Percentiles rank a stretch among this genome's conserved stretches.
phyloP scores from a whole-genome alignment of 2,113 vertebrate genomes.

The Eurystomus gularis region DNA sequence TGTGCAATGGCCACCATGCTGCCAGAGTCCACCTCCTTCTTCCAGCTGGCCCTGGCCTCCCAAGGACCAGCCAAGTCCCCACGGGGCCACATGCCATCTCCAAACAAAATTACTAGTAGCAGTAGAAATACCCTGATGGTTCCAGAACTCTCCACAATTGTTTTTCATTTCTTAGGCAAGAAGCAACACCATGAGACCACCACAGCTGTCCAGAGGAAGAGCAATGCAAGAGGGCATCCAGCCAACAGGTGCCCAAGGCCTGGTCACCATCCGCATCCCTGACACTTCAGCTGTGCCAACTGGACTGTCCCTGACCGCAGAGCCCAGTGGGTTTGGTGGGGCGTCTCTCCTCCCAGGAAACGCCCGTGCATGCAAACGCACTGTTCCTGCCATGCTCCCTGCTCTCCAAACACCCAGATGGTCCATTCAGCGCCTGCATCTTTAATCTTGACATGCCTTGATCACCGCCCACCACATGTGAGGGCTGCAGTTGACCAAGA shows the following conservation, averaged over 20 bases:
- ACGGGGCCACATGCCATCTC: accelerated
- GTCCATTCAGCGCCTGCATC: accelerated
- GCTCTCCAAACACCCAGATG: neutral
- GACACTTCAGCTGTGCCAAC: neutral
- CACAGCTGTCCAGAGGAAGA: neutral
- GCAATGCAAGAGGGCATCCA: neutral
- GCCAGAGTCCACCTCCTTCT: neutral
- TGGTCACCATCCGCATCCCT: neutral
- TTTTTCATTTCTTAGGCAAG: neutral
- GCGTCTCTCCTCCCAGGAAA: neutral
- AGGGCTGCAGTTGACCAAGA: neutral
- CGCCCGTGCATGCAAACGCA: neutral
- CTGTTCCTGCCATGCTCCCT: neutral
- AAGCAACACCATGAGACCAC: neutral
- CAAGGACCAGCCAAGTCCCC: neutral
- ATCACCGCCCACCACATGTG: accelerated
- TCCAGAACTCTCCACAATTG: neutral
- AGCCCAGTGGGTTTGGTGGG: neutral
- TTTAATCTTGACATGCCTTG: neutral
- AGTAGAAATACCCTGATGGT: neutral
- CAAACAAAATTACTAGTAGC: neutral
- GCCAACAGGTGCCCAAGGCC: neutral
- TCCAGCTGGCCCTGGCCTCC: accelerated
- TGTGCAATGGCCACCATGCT: accelerated
- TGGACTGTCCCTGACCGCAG: accelerated